These are phyloP conservation scores for Eremophila alpestris DNA, from an alignment of 2,797 vertebrate genomes.

Conservation along the genomic window DNA sequence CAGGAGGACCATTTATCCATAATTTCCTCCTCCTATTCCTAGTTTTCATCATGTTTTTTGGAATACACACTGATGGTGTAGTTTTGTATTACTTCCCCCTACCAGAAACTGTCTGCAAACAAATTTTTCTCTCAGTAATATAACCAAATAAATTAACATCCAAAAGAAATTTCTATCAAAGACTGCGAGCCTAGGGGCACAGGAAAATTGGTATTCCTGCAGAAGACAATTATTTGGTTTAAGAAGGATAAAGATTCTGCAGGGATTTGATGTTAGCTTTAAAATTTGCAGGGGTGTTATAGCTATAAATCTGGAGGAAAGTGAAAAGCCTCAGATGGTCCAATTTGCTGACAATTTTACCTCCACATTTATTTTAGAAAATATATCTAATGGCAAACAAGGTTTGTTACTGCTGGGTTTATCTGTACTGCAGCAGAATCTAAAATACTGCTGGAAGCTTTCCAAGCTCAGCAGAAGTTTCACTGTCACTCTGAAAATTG, in stretches of 20 bases:
- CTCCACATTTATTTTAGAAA: conserved; percentile 13
- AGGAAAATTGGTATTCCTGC: conserved; percentile 49
- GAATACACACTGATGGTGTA: neutral
- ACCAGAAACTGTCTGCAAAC: neutral
- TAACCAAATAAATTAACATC: conserved; percentile 63
- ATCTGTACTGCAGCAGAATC: neutral
- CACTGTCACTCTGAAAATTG: neutral
- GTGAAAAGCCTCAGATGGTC: conserved; percentile 28
- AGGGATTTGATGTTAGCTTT: conserved; percentile 41
- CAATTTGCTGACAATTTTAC: conserved; percentile 27
- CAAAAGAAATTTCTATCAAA: conserved; percentile 37
- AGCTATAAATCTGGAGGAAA: conserved; percentile 41
- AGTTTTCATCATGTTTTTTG: neutral
- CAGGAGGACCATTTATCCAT: neutral
- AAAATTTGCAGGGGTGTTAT: conserved; percentile 11
- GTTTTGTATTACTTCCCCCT: neutral
- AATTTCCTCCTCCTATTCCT: neutral
- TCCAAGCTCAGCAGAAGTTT: neutral
- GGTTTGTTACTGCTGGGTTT: conserved; percentile 4
- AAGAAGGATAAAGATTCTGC: conserved; percentile 45
- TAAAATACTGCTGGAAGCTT: conserved; percentile 10
- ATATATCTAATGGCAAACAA: conserved; percentile 13
- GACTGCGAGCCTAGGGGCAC: conserved; percentile 27
- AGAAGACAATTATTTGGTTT: conserved; percentile 69
- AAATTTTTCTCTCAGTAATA: conserved; percentile 11